Evolutionary conservation across 1,140 invertebrate species (phyloP).

Genomic region (Phocides pigmalion): DNA sequence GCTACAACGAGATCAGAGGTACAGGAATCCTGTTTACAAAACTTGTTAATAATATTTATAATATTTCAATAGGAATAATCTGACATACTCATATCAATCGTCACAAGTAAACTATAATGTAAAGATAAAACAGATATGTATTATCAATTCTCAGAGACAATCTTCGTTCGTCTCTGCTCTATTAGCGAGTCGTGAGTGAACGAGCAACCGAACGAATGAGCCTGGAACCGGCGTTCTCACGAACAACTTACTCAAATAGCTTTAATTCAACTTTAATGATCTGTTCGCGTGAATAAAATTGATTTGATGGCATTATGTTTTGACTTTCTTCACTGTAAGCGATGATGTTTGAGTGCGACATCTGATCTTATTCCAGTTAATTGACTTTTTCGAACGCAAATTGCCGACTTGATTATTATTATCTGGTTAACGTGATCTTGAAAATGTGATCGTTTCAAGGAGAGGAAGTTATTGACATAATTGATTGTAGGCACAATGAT

Average conservation of each 20-base stretch:
- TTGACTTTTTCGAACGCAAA: conserved; percentile 43
- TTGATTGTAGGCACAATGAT: conserved; percentile 24
- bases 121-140: no score
- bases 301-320: conserved; percentile 70
- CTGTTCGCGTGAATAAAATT: conserved; percentile 78
- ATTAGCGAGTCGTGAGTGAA: conserved; percentile 56
- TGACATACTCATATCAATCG: no score
- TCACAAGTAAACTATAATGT: no score
- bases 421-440: conserved; percentile 29
- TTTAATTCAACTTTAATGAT: conserved; percentile 80
- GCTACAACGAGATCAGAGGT: no score
- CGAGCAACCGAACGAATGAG: conserved; percentile 49
- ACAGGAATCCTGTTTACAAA: no score
- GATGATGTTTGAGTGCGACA: conserved; percentile 43
- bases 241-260: conserved; percentile 60
- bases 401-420: conserved; percentile 28
- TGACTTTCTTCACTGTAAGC: conserved; percentile 52
- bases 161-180: conserved; percentile 46
- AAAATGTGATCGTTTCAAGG: conserved; percentile 23
- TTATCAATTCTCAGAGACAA: conserved; percentile 38
- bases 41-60: no score
- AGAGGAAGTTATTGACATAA: conserved; percentile 23
- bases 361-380: conserved; percentile 47
- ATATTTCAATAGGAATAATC: no score
- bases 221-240: conserved; percentile 67